phyloP scores from a whole-genome alignment of 2,888 invertebrate genomes.

The Lymantria monacha region DNA sequence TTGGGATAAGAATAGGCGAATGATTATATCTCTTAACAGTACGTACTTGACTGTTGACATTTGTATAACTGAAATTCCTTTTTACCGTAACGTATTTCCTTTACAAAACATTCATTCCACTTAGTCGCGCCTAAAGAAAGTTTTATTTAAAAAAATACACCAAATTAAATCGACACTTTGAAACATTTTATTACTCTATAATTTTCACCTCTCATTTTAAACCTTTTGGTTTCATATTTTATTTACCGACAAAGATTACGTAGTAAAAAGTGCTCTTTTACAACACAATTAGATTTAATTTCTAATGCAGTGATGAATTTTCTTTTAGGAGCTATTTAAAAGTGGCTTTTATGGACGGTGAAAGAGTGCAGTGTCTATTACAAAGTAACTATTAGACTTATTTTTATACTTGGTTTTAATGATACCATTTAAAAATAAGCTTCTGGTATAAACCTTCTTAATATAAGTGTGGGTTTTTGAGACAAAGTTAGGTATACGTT shows the following conservation, averaged over 20 bases:
- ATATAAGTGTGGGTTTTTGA: background rate
- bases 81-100: no score
- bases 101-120: no score
- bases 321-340: background rate
- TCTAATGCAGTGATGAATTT: background rate
- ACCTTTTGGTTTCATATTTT: background rate
- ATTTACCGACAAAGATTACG: background rate
- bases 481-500: background rate
- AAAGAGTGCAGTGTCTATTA: slow-evolving; percentile 6
- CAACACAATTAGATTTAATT: background rate
- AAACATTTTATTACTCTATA: background rate
- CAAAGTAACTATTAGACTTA: slow-evolving; percentile 5
- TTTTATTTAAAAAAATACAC: background rate
- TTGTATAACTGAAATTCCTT: no score
- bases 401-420: slow-evolving; percentile 1
- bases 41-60: no score
- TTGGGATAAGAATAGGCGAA: no score
- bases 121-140: no score
- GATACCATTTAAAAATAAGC: background rate
- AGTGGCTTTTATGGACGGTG: slow-evolving; percentile 1
- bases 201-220: background rate
- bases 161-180: background rate
- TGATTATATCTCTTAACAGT: no score
- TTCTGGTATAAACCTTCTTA: background rate
- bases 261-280: background rate